Conservation (phyloP, 2,113 vertebrate genomes). For the Nansenia antarctica region DNA sequence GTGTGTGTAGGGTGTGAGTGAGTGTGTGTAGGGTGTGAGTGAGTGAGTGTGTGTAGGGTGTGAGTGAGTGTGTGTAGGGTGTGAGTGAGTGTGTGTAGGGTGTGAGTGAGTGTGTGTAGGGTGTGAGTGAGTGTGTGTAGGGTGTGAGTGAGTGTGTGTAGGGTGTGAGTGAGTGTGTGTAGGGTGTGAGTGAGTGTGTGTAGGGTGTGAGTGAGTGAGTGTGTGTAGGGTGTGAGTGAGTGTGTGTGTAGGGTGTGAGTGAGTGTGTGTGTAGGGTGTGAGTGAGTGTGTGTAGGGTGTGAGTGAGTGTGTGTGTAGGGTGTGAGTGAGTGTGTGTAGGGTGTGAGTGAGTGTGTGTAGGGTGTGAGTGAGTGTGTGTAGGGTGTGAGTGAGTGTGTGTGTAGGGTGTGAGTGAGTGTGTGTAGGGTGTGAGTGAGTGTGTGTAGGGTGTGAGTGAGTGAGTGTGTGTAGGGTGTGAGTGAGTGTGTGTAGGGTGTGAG, state of each 20-base stretch:
- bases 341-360: too few species aligned
- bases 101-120: conserved; percentile 11
- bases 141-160: conserved; percentile 6
- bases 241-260: conserved; percentile 11
- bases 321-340: conserved; percentile 8
- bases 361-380: conserved; percentile 12
- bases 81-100: conserved; percentile 31
- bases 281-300: conserved; percentile 9
- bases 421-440: too few species aligned
- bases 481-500: conserved; percentile 26
- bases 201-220: conserved; percentile 18
- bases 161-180: too few species aligned
- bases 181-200: conserved; percentile 25
- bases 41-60: conserved; percentile 37
- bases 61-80: too few species aligned
- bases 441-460: conserved; percentile 28
- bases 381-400: conserved; percentile 20
- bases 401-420: not conserved
- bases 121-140: conserved; percentile 13
- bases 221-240: not conserved
- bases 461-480: conserved; percentile 10
- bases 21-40: conserved; percentile 20
- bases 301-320: conserved; percentile 9
- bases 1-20: conserved; percentile 7
- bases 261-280: conserved; percentile 29